Conservation (phyloP, 1,140 invertebrate genomes). For the Bradynema listronoti region DNA sequence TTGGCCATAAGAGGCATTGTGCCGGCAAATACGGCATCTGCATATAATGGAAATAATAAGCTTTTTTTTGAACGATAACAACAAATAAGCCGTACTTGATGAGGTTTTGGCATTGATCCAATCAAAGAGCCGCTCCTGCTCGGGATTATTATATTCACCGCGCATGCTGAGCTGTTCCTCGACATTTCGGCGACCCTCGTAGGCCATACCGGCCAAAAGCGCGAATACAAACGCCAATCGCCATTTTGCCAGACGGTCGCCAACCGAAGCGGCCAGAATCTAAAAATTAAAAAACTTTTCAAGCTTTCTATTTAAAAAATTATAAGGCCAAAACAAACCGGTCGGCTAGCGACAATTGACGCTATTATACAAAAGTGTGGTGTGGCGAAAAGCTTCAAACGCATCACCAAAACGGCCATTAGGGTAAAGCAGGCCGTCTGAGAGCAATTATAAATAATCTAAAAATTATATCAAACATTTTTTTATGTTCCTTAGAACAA, state of each 20-base stretch:
- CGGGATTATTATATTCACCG: conserved; percentile 68
- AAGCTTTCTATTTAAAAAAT: conserved; percentile 5
- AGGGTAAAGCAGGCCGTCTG: conserved; percentile 67
- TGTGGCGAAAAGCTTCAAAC: conserved; percentile 74
- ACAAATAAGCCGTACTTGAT: conserved; percentile 48
- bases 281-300: conserved; percentile 12
- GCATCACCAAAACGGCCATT: conserved; percentile 74
- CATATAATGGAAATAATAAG: conserved; percentile 41
- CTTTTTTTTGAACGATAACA: conserved; percentile 11
- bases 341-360: conserved; percentile 63
- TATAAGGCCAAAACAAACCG: conserved; percentile 56
- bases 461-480: too few relatives aligned
- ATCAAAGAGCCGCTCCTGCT: conserved; percentile 69
- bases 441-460: conserved; percentile 69
- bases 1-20: conserved; percentile 77
- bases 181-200: conserved; percentile 51
- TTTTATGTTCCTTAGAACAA: conserved; percentile 10
- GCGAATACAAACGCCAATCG: conserved; percentile 18
- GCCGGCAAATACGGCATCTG: conserved; percentile 71
- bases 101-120: conserved; percentile 68
- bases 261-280: conserved; percentile 3
- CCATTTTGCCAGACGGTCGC: neutral
- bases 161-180: conserved; percentile 48
- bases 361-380: conserved; percentile 72
- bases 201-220: conserved; percentile 48